Conservation (phyloP, 2,797 vertebrate genomes). For the Pantherophis vulpinus region DNA sequence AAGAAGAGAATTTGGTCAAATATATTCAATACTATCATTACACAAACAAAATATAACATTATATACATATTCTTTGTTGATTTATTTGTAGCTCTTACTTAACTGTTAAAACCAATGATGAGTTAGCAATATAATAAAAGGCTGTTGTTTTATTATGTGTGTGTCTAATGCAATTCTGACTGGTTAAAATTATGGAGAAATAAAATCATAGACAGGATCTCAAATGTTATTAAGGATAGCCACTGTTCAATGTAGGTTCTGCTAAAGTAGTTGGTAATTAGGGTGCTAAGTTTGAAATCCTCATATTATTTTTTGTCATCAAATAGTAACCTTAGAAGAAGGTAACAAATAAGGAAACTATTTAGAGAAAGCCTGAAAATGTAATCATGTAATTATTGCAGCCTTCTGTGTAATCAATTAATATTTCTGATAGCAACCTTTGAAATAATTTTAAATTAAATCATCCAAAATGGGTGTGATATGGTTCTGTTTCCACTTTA, state of each 20-base stretch:
- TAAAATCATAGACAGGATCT: not conserved
- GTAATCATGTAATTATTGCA: not conserved
- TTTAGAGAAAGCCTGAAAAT: not conserved
- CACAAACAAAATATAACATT: not conserved
- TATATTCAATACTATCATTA: not conserved
- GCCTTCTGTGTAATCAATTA: not conserved
- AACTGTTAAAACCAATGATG: not conserved
- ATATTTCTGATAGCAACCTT: not conserved
- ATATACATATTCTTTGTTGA: not conserved
- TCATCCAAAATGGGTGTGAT: not conserved
- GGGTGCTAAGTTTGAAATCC: not conserved
- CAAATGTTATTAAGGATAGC: not conserved
- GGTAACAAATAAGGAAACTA: not conserved
- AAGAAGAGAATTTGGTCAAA: not conserved
- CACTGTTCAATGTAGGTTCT: not conserved
- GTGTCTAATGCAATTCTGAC: not conserved
- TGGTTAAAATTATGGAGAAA: not conserved
- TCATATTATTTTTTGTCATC: not conserved
- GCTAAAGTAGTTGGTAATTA: not conserved
- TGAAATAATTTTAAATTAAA: not conserved
- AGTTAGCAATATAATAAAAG: not conserved
- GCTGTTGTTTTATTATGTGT: not conserved
- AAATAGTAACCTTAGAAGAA: not conserved
- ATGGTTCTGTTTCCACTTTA: not conserved
- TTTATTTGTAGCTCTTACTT: not conserved